A percentile compares a stretch with the other conserved stretches of the same genome.
These are phyloP conservation scores for Globodera rostochiensis DNA, from an alignment of 1,140 invertebrate genomes.

Conservation along the genomic window DNA sequence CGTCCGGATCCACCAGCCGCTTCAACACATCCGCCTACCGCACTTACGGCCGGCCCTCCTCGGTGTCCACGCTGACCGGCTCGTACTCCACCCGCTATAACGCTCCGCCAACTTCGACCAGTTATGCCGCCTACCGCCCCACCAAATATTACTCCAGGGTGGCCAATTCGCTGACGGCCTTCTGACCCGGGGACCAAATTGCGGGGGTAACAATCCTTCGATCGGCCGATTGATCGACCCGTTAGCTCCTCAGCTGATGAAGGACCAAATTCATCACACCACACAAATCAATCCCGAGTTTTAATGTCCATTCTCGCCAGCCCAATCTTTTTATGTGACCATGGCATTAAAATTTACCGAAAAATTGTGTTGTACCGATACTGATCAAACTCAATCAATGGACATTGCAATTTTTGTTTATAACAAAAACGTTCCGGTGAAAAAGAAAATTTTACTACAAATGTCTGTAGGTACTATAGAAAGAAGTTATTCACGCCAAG, in stretches of 20 bases:
- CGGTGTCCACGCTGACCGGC: constrained; percentile 29
- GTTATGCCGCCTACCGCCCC: not conserved
- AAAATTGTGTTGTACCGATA: no score
- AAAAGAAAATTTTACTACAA: no score
- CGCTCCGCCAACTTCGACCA: constrained; percentile 4
- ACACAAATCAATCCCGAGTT: no score
- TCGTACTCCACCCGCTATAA: constrained; percentile 28
- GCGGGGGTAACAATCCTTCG: not conserved
- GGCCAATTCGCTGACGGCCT: constrained; percentile 11
- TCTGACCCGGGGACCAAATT: not conserved
- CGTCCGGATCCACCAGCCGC: constrained; percentile 4
- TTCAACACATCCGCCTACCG: not conserved
- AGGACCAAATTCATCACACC: not conserved
- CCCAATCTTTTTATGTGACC: no score
- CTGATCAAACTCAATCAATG: no score
- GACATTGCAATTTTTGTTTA: no score
- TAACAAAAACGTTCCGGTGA: no score
- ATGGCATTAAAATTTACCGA: no score
- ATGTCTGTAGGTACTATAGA: no score
- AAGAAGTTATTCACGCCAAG: no score
- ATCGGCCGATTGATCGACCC: not conserved
- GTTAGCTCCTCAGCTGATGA: not conserved
- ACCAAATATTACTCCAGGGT: constrained; percentile 27
- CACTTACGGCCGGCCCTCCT: constrained; percentile 14
- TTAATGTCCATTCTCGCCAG: not conserved